phyloP scores from a whole-genome alignment of 1,140 invertebrate species.

The Dinoponera quadriceps region DNA sequence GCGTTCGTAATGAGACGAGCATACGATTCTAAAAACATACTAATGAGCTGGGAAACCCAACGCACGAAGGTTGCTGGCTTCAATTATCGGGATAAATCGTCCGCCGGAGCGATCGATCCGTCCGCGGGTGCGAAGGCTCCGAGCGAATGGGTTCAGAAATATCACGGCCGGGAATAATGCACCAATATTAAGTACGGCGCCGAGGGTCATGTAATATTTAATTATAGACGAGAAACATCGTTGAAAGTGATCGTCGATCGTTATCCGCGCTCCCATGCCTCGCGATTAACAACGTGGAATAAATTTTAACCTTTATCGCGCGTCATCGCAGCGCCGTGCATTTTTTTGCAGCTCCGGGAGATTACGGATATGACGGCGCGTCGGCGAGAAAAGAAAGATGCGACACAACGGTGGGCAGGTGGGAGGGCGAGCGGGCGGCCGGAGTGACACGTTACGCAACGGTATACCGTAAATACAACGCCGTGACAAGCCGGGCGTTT shows the following conservation, averaged over 20 bases:
- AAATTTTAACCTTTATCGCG: constrained; percentile 42
- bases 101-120: constrained; percentile 10
- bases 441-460: constrained; percentile 24
- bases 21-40: background rate
- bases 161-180: constrained; percentile 32
- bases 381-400: no score
- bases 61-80: background rate
- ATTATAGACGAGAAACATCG: constrained; percentile 37
- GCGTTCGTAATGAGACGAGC: background rate
- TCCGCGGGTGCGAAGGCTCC: constrained; percentile 5
- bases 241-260: constrained; percentile 25
- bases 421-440: no score
- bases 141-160: constrained; percentile 28
- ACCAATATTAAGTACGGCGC: constrained; percentile 22
- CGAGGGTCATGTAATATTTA: constrained; percentile 40
- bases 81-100: constrained; percentile 21
- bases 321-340: background rate
- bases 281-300: constrained; percentile 29
- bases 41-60: constrained; percentile 14
- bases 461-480: constrained; percentile 28
- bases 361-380: background rate
- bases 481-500: background rate
- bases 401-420: no score
- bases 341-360: background rate
- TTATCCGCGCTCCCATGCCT: constrained; percentile 4